A percentile compares a stretch with the other conserved stretches of the same genome.
phyloP scores from a whole-genome alignment of 35 echinoderm and acorn worm genomes.

The Amphiura filiformis region DNA sequence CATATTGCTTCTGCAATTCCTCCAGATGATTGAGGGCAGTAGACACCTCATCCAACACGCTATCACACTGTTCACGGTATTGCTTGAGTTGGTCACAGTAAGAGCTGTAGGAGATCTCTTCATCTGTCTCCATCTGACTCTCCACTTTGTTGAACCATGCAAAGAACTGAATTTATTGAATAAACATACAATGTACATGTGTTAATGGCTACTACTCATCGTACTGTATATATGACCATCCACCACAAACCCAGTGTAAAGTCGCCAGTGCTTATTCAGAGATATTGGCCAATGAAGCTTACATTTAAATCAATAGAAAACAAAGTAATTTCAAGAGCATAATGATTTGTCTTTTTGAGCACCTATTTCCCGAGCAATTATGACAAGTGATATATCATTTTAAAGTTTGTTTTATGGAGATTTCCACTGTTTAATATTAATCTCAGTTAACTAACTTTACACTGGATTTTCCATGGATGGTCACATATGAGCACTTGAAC shows the following conservation, averaged over 20 bases:
- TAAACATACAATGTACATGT: not conserved
- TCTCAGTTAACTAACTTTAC: too few species aligned
- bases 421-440: too few species aligned
- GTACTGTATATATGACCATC: too few species aligned
- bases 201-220: not conserved
- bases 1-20: conserved; percentile 84
- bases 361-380: too few species aligned
- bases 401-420: too few species aligned
- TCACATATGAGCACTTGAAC: too few species aligned
- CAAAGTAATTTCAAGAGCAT: too few species aligned
- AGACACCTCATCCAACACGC: conserved; percentile 90
- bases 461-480: too few species aligned
- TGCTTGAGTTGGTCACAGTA: conserved; percentile 92
- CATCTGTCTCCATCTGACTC: conserved; percentile 93
- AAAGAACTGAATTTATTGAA: conserved; percentile 75
- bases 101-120: conserved; percentile 89
- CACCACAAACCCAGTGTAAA: not conserved
- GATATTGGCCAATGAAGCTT: not conserved
- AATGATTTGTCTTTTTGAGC: too few species aligned
- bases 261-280: not conserved
- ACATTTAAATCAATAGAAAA: too few species aligned
- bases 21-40: conserved; percentile 75
- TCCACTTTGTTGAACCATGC: conserved; percentile 99
- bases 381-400: too few species aligned
- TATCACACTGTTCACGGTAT: conserved; percentile 86